A percentile compares a stretch with the other conserved stretches of the same genome.
Conservation (phyloP, 2,888 invertebrate species). For the Eretmocerus hayati region DNA sequence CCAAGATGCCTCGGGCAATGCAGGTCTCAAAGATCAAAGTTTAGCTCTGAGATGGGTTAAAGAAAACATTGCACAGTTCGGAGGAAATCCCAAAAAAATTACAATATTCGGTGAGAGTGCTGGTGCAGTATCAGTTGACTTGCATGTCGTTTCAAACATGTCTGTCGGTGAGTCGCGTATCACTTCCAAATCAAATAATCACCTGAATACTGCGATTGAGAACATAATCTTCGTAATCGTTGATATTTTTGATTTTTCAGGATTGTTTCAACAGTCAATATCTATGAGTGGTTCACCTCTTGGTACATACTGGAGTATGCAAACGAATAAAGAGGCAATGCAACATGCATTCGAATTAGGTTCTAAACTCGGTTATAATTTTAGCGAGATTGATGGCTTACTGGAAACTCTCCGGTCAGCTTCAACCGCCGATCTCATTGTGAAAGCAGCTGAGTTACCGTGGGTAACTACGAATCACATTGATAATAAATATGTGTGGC, state of each 20-base stretch:
- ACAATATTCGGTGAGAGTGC: conserved; percentile 5
- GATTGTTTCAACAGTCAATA: conserved; percentile 23
- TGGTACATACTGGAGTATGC: conserved; percentile 23
- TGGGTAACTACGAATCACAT: too few relatives aligned
- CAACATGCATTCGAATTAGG: conserved; percentile 16
- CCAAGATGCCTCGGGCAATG: conserved; percentile 2
- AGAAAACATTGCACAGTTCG: conserved; percentile 5
- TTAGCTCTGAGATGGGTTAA: conserved; percentile 6
- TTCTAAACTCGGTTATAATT: conserved; percentile 20
- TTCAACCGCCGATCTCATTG: too few relatives aligned
- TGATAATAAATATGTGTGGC: too few relatives aligned
- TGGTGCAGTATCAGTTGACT: conserved; percentile 2
- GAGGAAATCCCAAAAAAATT: conserved; percentile 3
- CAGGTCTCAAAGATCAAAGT: conserved; percentile 5
- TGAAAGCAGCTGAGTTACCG: too few relatives aligned
- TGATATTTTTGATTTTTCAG: too few relatives aligned
- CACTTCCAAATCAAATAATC: too few relatives aligned
- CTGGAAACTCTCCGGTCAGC: conserved; percentile 22
- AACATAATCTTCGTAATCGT: too few relatives aligned
- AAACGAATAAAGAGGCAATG: conserved; percentile 14
- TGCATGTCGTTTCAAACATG: conserved; percentile 6
- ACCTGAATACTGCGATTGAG: too few relatives aligned
- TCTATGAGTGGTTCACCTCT: conserved; percentile 28
- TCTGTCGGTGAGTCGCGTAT: conserved; percentile 12
- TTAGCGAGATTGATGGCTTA: conserved; percentile 12